A percentile compares a stretch with the other conserved stretches of the same genome.
Evolutionary conservation across 1,140 invertebrate genomes (phyloP).

Genomic region (Parasteatoda tepidariorum): DNA sequence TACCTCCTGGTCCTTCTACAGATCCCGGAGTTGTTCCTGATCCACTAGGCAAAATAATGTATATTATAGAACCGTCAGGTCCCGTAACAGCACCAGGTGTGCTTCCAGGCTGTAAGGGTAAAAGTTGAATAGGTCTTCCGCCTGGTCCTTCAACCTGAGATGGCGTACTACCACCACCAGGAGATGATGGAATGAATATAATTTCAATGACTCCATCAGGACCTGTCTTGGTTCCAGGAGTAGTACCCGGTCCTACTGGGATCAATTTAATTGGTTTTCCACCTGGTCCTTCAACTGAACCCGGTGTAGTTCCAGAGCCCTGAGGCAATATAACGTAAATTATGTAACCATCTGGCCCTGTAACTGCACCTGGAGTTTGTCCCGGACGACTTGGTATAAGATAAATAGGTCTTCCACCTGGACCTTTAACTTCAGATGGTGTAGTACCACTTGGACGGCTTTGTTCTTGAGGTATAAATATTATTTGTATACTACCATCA

Average conservation of each 20-base stretch:
- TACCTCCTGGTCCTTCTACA: neutral
- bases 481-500: neutral
- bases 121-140: neutral
- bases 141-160: neutral
- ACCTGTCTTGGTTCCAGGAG: constrained; percentile 6
- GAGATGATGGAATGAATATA: neutral
- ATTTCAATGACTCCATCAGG: neutral
- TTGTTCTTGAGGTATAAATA: neutral
- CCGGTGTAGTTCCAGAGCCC: neutral
- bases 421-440: neutral
- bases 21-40: constrained; percentile 1
- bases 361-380: neutral
- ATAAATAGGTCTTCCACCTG: neutral
- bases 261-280: neutral
- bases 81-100: neutral
- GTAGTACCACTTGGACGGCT: neutral
- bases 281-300: neutral
- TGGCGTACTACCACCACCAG: neutral
- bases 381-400: neutral
- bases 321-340: constrained; percentile 7
- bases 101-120: neutral
- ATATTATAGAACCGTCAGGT: neutral
- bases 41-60: neutral
- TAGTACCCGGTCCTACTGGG: neutral
- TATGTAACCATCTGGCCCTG: neutral